Percentiles rank a stretch among this genome's conserved stretches.
phyloP scores from a whole-genome alignment of 2,888 invertebrate genomes.

The Aspidiotus rigidus region DNA sequence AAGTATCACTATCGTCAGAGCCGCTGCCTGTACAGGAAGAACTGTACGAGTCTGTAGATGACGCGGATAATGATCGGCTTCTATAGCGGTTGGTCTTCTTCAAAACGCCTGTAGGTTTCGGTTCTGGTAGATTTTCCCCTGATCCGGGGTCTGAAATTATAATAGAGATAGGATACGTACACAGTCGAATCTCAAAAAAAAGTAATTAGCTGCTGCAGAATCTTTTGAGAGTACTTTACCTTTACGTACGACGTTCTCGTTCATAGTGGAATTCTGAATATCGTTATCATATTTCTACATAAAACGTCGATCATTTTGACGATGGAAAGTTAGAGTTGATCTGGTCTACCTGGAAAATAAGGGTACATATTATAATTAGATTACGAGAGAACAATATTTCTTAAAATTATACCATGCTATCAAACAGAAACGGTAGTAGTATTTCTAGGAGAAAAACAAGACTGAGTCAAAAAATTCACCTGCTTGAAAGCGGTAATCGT shows the following conservation, averaged over 20 bases:
- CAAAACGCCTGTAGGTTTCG: constrained; percentile 59
- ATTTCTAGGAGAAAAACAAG: too few relatives aligned
- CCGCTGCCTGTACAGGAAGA: constrained; percentile 72
- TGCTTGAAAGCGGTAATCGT: too few relatives aligned
- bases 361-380: too few relatives aligned
- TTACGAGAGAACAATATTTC: too few relatives aligned
- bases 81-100: constrained; percentile 81
- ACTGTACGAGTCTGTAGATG: constrained; percentile 90
- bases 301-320: too few relatives aligned
- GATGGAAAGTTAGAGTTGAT: too few relatives aligned
- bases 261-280: constrained; percentile 28
- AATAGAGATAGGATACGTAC: neutral
- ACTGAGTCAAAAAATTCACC: too few relatives aligned
- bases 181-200: neutral
- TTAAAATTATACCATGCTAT: too few relatives aligned
- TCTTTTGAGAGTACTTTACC: neutral
- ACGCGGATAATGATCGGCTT: constrained; percentile 83
- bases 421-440: too few relatives aligned
- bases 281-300: constrained; percentile 3
- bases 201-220: neutral
- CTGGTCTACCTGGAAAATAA: too few relatives aligned
- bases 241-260: constrained; percentile 22
- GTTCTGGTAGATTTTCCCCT: constrained; percentile 36
- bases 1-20: constrained; percentile 86
- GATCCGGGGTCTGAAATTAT: constrained; percentile 25